Conservation (phyloP, 2,888 invertebrate species). For the Mellilla xanthometata region DNA sequence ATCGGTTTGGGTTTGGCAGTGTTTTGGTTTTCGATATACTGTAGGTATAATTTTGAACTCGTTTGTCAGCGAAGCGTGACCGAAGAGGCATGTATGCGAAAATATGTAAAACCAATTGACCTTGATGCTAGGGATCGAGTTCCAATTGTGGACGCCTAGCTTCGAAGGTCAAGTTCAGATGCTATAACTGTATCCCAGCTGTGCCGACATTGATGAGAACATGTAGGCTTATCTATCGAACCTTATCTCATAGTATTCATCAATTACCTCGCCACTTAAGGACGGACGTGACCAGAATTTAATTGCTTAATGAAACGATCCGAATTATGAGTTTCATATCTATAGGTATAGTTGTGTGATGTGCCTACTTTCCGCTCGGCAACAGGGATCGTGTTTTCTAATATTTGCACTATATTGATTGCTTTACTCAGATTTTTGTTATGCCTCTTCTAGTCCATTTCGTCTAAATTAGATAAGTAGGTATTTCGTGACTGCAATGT, state of each 20-base stretch:
- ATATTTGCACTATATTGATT: slow-evolving; percentile 1
- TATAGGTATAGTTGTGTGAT: too few relatives aligned
- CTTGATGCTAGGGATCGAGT: slow-evolving; percentile 12
- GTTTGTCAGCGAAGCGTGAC: slow-evolving; percentile 10
- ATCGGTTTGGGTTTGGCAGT: not conserved
- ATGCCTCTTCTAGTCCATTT: slow-evolving; percentile 1
- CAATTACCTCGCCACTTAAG: slow-evolving; percentile 34
- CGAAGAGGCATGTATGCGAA: slow-evolving; percentile 13
- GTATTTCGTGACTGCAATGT: slow-evolving; percentile 4
- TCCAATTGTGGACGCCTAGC: slow-evolving; percentile 8
- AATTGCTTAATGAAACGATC: slow-evolving; percentile 10
- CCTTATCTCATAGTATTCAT: slow-evolving; percentile 40
- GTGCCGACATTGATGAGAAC: slow-evolving; percentile 44
- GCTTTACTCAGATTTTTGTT: slow-evolving; percentile 1
- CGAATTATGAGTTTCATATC: slow-evolving; percentile 4
- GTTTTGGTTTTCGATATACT: slow-evolving; percentile 2
- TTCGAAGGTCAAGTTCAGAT: slow-evolving; percentile 47
- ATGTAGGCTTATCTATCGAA: slow-evolving; percentile 44
- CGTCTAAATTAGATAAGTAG: not conserved
- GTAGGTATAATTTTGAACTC: slow-evolving; percentile 1
- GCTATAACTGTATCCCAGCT: slow-evolving; percentile 34
- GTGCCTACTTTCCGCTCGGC: slow-evolving; percentile 6
- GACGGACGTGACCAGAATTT: slow-evolving; percentile 34
- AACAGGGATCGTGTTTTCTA: slow-evolving; percentile 4
- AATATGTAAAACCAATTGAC: slow-evolving; percentile 18